Conservation (phyloP, 2,888 invertebrate genomes). For the Aleiodes testaceus region DNA sequence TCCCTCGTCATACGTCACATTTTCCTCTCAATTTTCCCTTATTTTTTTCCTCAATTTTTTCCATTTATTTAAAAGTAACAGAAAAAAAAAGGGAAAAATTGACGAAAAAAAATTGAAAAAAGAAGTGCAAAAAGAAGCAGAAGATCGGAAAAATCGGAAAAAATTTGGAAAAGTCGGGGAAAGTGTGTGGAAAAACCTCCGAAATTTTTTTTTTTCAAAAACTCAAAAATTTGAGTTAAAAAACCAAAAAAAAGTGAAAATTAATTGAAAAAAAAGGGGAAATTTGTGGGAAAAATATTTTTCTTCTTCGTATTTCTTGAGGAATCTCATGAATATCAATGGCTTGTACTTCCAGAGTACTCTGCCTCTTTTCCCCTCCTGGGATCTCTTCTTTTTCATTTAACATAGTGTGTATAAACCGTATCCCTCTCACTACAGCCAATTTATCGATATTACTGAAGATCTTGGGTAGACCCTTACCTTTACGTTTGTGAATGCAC, state of each 20-base stretch:
- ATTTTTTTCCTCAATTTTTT: too few relatives aligned
- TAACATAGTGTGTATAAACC: constrained; percentile 44
- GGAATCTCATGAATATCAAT: constrained; percentile 5
- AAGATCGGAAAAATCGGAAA: too few relatives aligned
- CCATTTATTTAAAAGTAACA: not conserved
- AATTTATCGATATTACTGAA: constrained; percentile 65
- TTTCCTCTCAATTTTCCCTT: too few relatives aligned
- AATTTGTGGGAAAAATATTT: not conserved
- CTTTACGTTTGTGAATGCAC: constrained; percentile 3
- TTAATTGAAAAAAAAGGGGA: not conserved
- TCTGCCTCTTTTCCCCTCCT: constrained; percentile 45
- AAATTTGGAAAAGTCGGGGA: too few relatives aligned
- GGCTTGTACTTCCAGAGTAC: constrained; percentile 35
- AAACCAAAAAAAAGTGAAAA: too few relatives aligned
- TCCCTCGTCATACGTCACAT: constrained; percentile 19
- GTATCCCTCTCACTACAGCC: constrained; percentile 45
- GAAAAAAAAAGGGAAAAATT: not conserved
- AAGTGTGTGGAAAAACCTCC: too few relatives aligned
- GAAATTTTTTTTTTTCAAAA: too few relatives aligned
- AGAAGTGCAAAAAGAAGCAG: too few relatives aligned
- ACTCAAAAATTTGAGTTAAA: too few relatives aligned
- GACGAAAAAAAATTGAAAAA: too few relatives aligned
- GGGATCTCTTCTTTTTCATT: constrained; percentile 56
- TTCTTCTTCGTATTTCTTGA: not conserved
- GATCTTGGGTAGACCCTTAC: constrained; percentile 20